phyloP scores from a whole-genome alignment of 2,113 vertebrate species.

The Chascanopsetta lugubris region DNA sequence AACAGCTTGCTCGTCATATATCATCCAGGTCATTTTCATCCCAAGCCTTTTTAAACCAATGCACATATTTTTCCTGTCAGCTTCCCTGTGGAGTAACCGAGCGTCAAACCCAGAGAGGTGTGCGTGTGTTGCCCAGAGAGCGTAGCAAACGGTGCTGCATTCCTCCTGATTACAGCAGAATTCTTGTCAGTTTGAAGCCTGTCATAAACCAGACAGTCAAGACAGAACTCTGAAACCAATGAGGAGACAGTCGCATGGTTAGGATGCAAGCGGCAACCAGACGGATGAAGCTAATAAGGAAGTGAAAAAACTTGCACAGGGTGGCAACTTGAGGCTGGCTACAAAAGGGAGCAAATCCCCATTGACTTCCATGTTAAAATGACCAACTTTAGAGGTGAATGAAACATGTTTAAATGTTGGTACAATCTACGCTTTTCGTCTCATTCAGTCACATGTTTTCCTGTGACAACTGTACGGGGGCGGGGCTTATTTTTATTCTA shows the following conservation, averaged over 20 bases:
- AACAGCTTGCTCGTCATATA: slow-evolving; percentile 37
- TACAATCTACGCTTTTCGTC: too few species aligned
- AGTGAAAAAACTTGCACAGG: too few species aligned
- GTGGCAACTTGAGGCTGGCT: too few species aligned
- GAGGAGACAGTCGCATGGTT: background rate
- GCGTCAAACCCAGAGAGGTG: background rate
- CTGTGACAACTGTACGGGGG: too few species aligned
- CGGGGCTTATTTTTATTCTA: too few species aligned
- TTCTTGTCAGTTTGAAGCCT: background rate
- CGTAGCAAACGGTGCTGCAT: background rate
- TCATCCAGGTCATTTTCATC: slow-evolving; percentile 34
- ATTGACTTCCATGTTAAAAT: too few species aligned
- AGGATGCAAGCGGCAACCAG: too few species aligned
- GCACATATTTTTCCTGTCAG: slow-evolving; percentile 21
- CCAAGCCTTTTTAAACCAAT: background rate
- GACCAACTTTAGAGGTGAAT: too few species aligned
- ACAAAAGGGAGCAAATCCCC: too few species aligned
- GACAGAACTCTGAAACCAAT: background rate
- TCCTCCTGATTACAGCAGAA: background rate
- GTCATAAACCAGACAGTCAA: background rate
- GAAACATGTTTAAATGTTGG: too few species aligned
- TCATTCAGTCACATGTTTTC: too few species aligned
- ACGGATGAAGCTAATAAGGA: too few species aligned
- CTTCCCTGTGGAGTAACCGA: slow-evolving; percentile 11
- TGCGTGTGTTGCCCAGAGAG: background rate